Evolutionary conservation across 30 jellyfish, hydroid and myxozoan genomes (phyloP), one percentile per base, ranked within the genome.

Genomic region (Turritopsis dohrnii): DNA sequence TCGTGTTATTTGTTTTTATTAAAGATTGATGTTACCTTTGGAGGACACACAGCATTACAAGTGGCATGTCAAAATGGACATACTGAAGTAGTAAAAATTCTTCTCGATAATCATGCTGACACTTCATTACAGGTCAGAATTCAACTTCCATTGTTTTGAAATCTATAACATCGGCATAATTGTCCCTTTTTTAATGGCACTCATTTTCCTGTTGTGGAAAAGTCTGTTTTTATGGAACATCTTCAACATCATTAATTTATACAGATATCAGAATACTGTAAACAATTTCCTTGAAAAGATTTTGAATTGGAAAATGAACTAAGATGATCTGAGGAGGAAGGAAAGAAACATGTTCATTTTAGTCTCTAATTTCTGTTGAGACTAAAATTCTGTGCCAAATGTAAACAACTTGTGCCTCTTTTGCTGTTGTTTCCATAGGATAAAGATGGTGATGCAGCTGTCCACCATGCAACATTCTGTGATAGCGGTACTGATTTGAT

Each of bases 11-110:
- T n/a, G 28, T 19, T 77, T 30, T 29, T 29, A 17, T 8, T 79
- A 21, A 30, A 91, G 97, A 87, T 91, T 8, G 76, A 91, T 84
- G 96, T 88, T 18, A 87, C 82, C 23, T 91, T 86, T 65, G 97
- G 95, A 24, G 96, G 94, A 30, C 97, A 91, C 87, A 91, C 97
- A n/a, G 97, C 97, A 19, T 66, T 91, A 60, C 97, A 91, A 71
- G 97, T 94, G 41, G 96, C 97, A 25, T 87, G 97, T 83, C 97
- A 91, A 31, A 91, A 86, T 87, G 97, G 97, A 21, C 90, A 86
- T 1, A 83, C 75, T 71, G 96, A 91, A 1, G 96, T 80, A 20
- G 91, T 91, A 31, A 80, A 76, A 21, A 22, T 84, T 65, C 87
- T 91, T n/a, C 71, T 91, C 29, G 80, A 88, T 19, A 66, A 80